Percentiles rank a stretch among this genome's conserved stretches.
These are phyloP conservation scores for Aphyosemion australe DNA, from an alignment of 2,113 vertebrate genomes.

Conservation along the genomic window DNA sequence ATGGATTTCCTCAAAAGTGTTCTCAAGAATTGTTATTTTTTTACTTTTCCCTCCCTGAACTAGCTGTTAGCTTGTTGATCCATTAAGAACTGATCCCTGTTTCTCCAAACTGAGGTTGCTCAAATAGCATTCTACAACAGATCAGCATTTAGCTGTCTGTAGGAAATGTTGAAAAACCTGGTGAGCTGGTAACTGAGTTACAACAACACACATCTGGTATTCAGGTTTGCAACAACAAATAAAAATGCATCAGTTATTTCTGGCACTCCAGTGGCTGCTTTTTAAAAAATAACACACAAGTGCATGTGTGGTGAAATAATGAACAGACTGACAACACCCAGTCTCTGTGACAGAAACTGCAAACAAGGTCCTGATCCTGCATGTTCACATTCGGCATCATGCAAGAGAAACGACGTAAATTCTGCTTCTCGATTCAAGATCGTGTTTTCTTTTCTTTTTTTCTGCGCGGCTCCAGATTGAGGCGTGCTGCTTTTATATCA, in stretches of 20 bases:
- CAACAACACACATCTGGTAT: not conserved
- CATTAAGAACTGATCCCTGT: too few species aligned
- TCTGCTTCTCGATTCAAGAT: slow-evolving; percentile 14
- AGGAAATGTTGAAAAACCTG: not conserved
- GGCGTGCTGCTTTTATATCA: slow-evolving; percentile 21
- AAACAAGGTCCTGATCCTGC: slow-evolving; percentile 8
- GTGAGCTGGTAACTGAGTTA: not conserved
- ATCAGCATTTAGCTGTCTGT: too few species aligned
- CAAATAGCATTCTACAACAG: too few species aligned
- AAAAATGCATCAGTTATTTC: not conserved
- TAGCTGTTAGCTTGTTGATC: too few species aligned
- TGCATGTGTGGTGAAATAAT: not conserved
- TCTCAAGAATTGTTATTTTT: too few species aligned
- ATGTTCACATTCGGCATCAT: slow-evolving; percentile 1
- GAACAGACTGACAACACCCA: slow-evolving; percentile 7
- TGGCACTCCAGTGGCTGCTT: not conserved
- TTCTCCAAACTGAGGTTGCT: too few species aligned
- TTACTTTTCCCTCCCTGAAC: too few species aligned
- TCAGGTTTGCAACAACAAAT: not conserved
- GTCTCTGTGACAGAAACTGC: not conserved
- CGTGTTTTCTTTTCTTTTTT: not conserved
- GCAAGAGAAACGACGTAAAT: slow-evolving; percentile 16
- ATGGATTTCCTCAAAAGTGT: too few species aligned
- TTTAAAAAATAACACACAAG: not conserved
- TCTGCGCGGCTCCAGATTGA: slow-evolving; percentile 9